A percentile compares a stretch with the other conserved stretches of the same genome.
Evolutionary conservation across 2,888 invertebrate species (phyloP).

Genomic region (Trachelus iudaicus): DNA sequence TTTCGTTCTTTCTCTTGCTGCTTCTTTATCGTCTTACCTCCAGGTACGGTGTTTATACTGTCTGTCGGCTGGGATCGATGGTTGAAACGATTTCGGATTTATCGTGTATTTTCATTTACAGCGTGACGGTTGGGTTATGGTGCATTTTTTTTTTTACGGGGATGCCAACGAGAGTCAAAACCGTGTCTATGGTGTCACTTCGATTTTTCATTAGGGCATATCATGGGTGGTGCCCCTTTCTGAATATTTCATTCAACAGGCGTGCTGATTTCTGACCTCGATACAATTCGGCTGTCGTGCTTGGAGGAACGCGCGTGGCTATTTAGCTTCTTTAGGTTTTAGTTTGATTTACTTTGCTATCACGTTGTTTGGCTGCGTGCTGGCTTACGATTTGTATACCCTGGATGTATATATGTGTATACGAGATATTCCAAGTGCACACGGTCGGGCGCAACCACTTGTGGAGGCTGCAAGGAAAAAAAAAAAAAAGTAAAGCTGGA

Average conservation of each 20-base stretch:
- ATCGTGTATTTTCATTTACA: background rate
- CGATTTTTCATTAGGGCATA: conserved; percentile 33
- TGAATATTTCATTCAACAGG: conserved; percentile 14
- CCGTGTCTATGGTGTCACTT: conserved; percentile 12
- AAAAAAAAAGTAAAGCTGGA: conserved; percentile 16
- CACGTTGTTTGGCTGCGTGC: background rate
- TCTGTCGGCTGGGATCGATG: background rate
- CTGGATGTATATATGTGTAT: background rate
- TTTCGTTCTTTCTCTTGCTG: background rate
- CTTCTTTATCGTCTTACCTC: background rate
- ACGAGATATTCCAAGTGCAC: conserved; percentile 1
- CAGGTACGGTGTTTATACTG: background rate
- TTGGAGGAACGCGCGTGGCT: background rate
- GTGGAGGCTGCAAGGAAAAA: conserved; percentile 45
- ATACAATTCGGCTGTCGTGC: background rate
- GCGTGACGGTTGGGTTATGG: background rate
- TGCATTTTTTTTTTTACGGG: background rate
- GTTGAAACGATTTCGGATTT: background rate
- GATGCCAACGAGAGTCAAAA: background rate
- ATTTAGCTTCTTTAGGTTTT: background rate
- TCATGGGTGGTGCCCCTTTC: conserved; percentile 32
- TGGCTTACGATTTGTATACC: background rate
- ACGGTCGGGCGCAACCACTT: conserved; percentile 58
- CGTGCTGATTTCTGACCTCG: background rate
- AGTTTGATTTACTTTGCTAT: background rate